Evolutionary conservation across 2,113 vertebrate species (phyloP).

Genomic region (Rafetus swinhoei): DNA sequence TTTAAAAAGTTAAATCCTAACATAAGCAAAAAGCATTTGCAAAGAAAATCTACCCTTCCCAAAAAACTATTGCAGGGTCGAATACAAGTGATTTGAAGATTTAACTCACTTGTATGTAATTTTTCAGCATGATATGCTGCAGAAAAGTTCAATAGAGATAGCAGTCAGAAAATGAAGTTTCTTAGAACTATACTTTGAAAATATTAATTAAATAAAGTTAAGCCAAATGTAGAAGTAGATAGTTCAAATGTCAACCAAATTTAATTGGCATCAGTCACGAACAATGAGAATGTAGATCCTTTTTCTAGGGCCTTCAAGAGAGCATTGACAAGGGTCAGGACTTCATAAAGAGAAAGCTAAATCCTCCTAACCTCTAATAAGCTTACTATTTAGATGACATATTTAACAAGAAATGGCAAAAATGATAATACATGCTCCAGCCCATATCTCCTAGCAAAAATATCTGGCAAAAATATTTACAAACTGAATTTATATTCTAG

Average conservation of each 20-base stretch:
- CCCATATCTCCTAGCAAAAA: not conserved
- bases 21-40: not conserved
- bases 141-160: not conserved
- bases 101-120: not conserved
- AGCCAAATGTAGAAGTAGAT: not conserved
- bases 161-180: not conserved
- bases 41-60: not conserved
- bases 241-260: not conserved
- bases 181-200: not conserved
- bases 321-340: not conserved
- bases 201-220: not conserved
- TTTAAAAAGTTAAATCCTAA: not conserved
- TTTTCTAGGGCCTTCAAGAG: not conserved
- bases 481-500: not conserved
- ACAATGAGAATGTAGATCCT: conserved; percentile 19
- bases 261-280: conserved; percentile 29
- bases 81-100: not conserved
- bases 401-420: not conserved
- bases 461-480: conserved; percentile 16
- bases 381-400: not conserved
- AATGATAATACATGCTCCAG: not conserved
- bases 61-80: not conserved
- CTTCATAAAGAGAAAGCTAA: not conserved
- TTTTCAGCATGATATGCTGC: not conserved
- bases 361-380: not conserved